Evolutionary conservation across 2,113 vertebrate genomes (phyloP).

Genomic region (Hymenochirus boettgeri): DNA sequence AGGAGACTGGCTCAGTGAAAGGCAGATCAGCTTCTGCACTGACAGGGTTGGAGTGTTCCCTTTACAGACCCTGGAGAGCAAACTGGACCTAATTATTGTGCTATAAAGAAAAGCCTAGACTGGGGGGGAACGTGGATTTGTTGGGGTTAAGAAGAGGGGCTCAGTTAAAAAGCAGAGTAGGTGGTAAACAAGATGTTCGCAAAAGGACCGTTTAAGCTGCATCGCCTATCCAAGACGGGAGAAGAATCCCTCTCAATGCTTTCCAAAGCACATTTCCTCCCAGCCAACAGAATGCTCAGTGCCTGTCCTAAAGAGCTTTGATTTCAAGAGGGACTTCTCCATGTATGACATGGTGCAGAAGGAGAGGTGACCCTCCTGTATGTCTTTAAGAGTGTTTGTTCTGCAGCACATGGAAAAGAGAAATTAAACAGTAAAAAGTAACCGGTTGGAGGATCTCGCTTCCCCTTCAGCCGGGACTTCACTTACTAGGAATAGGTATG

Average conservation of each 20-base stretch:
- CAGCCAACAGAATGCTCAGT: conserved; percentile 19
- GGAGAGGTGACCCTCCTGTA: conserved; percentile 44
- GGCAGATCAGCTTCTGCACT: conserved; percentile 50
- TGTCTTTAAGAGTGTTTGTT: conserved; percentile 51
- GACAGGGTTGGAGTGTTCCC: conserved; percentile 50
- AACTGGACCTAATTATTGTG: conserved; percentile 48
- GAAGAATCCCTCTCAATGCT: conserved; percentile 42
- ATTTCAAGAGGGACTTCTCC: conserved; percentile 30
- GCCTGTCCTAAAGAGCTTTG: conserved; percentile 44
- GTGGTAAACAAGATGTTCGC: conserved; percentile 32
- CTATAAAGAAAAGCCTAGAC: conserved; percentile 35
- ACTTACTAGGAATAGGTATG: conserved; percentile 65
- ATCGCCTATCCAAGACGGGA: conserved; percentile 29
- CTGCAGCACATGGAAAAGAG: conserved; percentile 30
- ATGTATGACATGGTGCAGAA: conserved; percentile 35
- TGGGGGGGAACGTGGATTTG: conserved; percentile 41
- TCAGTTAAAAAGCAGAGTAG: conserved; percentile 7
- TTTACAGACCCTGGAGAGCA: conserved; percentile 45
- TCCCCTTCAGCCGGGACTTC: neutral
- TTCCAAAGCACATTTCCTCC: conserved; percentile 36
- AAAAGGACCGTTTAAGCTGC: conserved; percentile 7
- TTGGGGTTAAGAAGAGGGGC: conserved; percentile 26
- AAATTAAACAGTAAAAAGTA: conserved; percentile 41
- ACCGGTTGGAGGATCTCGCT: conserved; percentile 21
- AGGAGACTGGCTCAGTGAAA: conserved; percentile 49